Evolutionary conservation across 2,888 invertebrate genomes (phyloP), one percentile per base, ranked within the genome.

Genomic region (Tinea trinotella): DNA sequence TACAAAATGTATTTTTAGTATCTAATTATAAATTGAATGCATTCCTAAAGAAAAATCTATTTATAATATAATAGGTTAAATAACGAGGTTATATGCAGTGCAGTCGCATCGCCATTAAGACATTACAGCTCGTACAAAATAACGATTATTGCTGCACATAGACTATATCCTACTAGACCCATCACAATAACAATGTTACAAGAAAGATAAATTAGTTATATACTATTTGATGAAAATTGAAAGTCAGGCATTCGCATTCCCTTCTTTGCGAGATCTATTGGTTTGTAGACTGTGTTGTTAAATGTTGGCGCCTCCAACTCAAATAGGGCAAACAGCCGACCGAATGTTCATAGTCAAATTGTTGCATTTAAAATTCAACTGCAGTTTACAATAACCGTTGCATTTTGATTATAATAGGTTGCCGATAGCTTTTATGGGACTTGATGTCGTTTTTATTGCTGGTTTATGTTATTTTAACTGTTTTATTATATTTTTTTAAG

Each of bases 61-160:
- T 52, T 53, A 44, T 44, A 44, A 24, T 46, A 46, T 30, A 24
- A 10, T 54, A 46, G 54, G 54, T 54, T 12, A 22, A 53, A 36
- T 18, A 5, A n/a, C 46, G 7, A 46, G 46, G 46, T 46, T 46
- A n/a, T 46, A 46, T 46, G 46, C 46, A 46, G 15, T 46, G 6
- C 36, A 30, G 30, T 30, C n/a, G 22, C 22, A 22, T 5, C 22
- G n/a, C 35, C 35, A 35, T 35, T 35, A 35, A 35, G n/a, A 35
- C 35, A 35, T 35, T 35, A 35, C 35, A 35, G 10, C 35, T 35
- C 35, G 35, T 35, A 35, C 35, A n/a, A 35, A 35, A 24, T n/a
- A n/a, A 35, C 35, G 35, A 35, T 9, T 35, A 12, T 35, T 35
- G 35, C 22, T 22, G 35, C n/a, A 35, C n/a, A 35, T n/a, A n/a